Conservation (phyloP, 2,797 vertebrate species). For the Melanotaenia parkinsoni region DNA sequence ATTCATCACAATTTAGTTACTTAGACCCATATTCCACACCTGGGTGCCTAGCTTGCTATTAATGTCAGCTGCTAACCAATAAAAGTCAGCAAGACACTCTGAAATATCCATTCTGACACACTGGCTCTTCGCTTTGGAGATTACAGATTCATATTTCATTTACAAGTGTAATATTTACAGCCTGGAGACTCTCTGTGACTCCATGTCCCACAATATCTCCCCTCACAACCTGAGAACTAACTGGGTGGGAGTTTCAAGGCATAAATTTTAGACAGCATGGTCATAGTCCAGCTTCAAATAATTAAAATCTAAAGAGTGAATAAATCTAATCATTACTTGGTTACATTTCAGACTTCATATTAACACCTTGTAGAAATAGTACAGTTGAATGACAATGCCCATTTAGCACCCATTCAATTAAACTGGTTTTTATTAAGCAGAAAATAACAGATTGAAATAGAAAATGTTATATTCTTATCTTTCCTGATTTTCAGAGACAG, state of each 20-base stretch:
- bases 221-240: neutral
- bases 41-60: conserved; percentile 73
- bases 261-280: conserved; percentile 5
- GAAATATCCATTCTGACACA: conserved; percentile 68
- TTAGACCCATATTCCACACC: conserved; percentile 76
- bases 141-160: conserved; percentile 66
- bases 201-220: conserved; percentile 18
- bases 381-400: neutral
- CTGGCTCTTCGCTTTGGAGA: conserved; percentile 49
- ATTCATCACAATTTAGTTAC: conserved; percentile 81
- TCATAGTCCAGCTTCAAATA: neutral
- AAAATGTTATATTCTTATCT: neutral
- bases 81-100: conserved; percentile 63
- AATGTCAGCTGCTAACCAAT: conserved; percentile 69
- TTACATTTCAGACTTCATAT: neutral
- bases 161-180: conserved; percentile 51
- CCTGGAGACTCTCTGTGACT: conserved; percentile 14
- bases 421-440: neutral
- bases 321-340: neutral
- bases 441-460: neutral
- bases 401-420: neutral
- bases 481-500: neutral
- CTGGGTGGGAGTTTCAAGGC: conserved; percentile 17
- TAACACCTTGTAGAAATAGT: neutral
- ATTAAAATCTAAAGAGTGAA: neutral